These are phyloP conservation scores for Ammospiza maritima DNA, from an alignment of 2,797 vertebrate genomes.

Conservation along the genomic window DNA sequence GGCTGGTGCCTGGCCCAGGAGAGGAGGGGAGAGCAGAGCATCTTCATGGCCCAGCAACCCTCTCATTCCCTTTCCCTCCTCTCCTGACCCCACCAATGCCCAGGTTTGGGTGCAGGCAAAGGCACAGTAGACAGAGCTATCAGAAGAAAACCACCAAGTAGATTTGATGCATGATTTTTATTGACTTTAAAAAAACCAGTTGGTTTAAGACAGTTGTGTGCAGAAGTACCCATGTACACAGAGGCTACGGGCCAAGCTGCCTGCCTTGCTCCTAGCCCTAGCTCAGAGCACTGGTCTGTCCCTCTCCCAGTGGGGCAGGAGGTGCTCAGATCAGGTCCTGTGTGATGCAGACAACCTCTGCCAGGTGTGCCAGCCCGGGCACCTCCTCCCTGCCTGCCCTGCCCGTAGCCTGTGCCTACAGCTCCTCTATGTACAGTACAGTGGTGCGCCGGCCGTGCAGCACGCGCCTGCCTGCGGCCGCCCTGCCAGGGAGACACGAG, in stretches of 20 bases:
- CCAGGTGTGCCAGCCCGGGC: not conserved
- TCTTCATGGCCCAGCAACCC: not conserved
- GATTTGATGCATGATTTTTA: conserved; percentile 4
- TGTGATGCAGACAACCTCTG: not conserved
- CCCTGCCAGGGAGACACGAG: not conserved
- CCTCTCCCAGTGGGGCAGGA: not conserved
- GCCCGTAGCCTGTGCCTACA: not conserved
- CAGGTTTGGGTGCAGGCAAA: not conserved
- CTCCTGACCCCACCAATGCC: rapidly evolving
- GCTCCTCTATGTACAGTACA: conserved; percentile 34
- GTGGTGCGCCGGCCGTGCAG: not conserved
- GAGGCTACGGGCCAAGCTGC: not conserved
- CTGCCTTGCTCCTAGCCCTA: not conserved
- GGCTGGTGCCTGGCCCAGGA: not conserved
- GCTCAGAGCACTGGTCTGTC: not conserved
- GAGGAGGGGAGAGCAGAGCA: not conserved
- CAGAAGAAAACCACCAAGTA: not conserved
- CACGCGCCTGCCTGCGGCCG: not conserved
- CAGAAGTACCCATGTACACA: conserved; percentile 20
- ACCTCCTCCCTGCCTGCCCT: not conserved
- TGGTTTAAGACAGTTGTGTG: conserved; percentile 65
- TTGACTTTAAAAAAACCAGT: not conserved
- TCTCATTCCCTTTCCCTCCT: not conserved
- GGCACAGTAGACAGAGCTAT: too few relatives aligned
- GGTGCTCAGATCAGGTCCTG: not conserved